phyloP scores from a whole-genome alignment of 2,797 vertebrate species.

The Calcarius lapponicus region DNA sequence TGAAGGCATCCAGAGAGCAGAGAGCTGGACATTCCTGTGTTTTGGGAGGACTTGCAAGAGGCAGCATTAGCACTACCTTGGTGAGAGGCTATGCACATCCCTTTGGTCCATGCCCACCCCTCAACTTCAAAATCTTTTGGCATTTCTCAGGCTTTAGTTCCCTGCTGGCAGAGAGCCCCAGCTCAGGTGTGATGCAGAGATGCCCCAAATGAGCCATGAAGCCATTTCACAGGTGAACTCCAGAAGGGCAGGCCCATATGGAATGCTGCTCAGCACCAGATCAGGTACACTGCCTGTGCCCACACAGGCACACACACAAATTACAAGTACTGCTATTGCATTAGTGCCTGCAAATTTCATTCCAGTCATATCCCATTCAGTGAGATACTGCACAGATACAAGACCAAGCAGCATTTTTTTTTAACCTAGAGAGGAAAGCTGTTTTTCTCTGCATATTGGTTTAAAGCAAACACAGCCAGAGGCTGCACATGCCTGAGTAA shows the following conservation, averaged over 20 bases:
- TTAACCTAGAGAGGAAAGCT: slow-evolving; percentile 47
- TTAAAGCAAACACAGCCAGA: slow-evolving; percentile 43
- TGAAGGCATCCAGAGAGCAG: background rate
- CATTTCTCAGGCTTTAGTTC: background rate
- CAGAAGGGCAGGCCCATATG: background rate
- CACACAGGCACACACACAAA: background rate
- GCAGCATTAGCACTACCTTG: background rate
- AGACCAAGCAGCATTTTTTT: background rate
- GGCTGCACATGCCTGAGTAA: background rate
- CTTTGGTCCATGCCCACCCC: background rate
- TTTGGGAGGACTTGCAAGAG: background rate
- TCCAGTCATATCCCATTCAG: slow-evolving; percentile 53
- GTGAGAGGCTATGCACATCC: background rate
- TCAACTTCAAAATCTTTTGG: fast-evolving
- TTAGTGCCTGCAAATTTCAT: slow-evolving; percentile 57
- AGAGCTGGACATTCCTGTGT: background rate
- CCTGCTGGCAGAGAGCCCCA: background rate
- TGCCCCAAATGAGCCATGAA: background rate
- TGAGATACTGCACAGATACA: slow-evolving; percentile 46
- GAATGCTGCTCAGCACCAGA: background rate
- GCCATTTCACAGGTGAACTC: fast-evolving
- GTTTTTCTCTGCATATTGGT: slow-evolving; percentile 15
- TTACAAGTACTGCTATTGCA: slow-evolving; percentile 34
- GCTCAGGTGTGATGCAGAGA: background rate
- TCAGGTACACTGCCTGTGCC: background rate